Evolutionary conservation across 1,140 invertebrate genomes (phyloP), one percentile per base, ranked within the genome.

Genomic region (Oryctes rhinoceros): DNA sequence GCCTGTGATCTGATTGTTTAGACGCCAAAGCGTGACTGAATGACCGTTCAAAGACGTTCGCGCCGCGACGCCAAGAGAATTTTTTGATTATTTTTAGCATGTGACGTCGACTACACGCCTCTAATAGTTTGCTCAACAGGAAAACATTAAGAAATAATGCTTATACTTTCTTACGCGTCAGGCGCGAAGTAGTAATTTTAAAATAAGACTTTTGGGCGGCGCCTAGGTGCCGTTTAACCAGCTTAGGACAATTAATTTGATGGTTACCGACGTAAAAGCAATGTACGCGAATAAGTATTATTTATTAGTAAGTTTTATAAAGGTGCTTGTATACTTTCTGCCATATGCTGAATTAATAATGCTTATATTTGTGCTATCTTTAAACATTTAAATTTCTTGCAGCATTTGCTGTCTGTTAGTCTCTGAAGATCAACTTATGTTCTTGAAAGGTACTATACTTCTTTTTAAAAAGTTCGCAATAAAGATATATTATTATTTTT

Each of bases 51-150:
- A 78, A 78, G 77, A 30, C 77, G 53, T 59, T 39, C 18, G 24
- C 77, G 53, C 37, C 77, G 18, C 77, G 53, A 78, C 77, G 77
- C n/a, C 47, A 62, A 59, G 65, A 37, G 24, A 35, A 15, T 37
- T 11, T 10, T 24, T 37, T 35, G 11, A 6, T 78, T 78, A 78
- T 78, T 78, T 78, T 78, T 78, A 78, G 48, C 30, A 9, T 59
- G 53, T 78, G 47, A 62, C 77, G 77, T 78, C 30, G n/a, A 48
- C 77, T 53, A 78, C 77, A 76, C 75, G 75, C 75, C 75, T 49
- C 75, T 76, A 24, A 37, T n/a, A 76, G n/a, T 15, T 71, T 15
- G 65, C n/a, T 18, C 15, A 71, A 7, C 24, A 24, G 37, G 44
- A 76, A 76, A 47, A 76, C 75, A 39, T 76, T 24, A 44, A 10